phyloP scores from a whole-genome alignment of 2,888 invertebrate genomes.

The Drosophila formosana region DNA sequence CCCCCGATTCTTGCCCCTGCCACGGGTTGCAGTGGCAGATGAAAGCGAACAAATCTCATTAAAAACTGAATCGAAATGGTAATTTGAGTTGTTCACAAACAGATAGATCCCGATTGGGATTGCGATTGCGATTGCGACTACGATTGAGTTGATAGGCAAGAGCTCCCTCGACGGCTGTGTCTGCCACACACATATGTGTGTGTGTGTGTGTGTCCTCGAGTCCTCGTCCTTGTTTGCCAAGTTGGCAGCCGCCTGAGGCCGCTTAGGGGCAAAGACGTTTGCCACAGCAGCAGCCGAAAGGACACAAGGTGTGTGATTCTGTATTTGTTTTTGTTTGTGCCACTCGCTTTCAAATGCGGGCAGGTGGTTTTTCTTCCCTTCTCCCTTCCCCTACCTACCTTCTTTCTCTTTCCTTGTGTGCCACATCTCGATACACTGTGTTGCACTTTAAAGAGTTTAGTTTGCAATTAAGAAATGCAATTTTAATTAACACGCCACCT shows the following conservation, averaged over 20 bases:
- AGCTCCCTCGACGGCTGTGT: slow-evolving; percentile 9
- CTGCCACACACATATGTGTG: not conserved
- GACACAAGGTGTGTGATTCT: slow-evolving; percentile 78
- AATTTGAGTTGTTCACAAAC: slow-evolving; percentile 78
- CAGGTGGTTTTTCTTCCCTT: slow-evolving; percentile 58
- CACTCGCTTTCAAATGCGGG: slow-evolving; percentile 60
- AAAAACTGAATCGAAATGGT: slow-evolving; percentile 78
- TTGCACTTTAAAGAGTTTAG: slow-evolving; percentile 8
- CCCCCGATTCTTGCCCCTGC: slow-evolving; percentile 27
- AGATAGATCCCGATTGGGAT: slow-evolving; percentile 60
- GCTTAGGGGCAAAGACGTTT: slow-evolving; percentile 34
- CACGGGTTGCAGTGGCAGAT: slow-evolving; percentile 54
- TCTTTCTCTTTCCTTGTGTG: not conserved
- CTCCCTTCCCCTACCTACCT: no score
- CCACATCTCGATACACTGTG: not conserved
- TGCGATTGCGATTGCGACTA: slow-evolving; percentile 59
- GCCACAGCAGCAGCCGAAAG: slow-evolving; percentile 40
- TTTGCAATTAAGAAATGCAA: not conserved
- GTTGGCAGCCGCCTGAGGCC: slow-evolving; percentile 46
- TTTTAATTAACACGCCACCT: slow-evolving; percentile 22
- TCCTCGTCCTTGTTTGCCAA: slow-evolving; percentile 69
- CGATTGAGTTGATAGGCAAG: slow-evolving; percentile 60
- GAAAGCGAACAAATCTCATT: slow-evolving; percentile 75
- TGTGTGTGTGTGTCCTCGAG: slow-evolving; percentile 18
- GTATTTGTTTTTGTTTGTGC: slow-evolving; percentile 16